Percentiles rank a stretch among this genome's conserved stretches.
Evolutionary conservation across 1,140 invertebrate genomes (phyloP).

Genomic region (Drosophila parabipectinata): DNA sequence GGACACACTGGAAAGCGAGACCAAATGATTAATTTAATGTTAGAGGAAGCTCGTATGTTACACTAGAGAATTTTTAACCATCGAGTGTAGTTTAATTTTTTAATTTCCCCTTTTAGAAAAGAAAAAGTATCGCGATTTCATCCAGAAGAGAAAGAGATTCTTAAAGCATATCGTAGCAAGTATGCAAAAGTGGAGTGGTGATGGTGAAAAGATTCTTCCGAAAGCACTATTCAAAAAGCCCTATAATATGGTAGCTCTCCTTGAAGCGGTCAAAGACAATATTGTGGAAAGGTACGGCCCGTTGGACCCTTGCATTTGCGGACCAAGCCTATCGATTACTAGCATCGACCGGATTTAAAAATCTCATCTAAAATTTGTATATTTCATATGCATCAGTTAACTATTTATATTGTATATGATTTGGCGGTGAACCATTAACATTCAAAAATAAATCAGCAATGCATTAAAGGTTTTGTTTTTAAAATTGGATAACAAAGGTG

Average conservation of each 20-base stretch:
- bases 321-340: background rate
- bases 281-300: background rate
- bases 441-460: constrained; percentile 4
- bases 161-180: background rate
- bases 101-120: background rate
- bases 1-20: background rate
- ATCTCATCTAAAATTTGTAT: constrained; percentile 3
- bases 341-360: background rate
- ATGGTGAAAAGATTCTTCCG: background rate
- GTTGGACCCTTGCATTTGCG: constrained; percentile 12
- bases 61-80: too few species aligned
- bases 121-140: too few species aligned
- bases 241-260: background rate
- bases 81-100: background rate
- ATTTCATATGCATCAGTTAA: constrained; percentile 3
- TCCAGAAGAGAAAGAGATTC: background rate
- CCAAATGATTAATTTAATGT: background rate
- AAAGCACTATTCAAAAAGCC: background rate
- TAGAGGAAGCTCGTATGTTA: background rate
- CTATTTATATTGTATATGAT: background rate
- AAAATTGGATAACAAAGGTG: too few species aligned
- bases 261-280: background rate
- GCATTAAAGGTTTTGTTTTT: background rate
- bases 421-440: background rate
- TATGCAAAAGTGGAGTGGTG: constrained; percentile 7